phyloP scores from a whole-genome alignment of 2,113 vertebrate species.

The Caranx ignobilis region DNA sequence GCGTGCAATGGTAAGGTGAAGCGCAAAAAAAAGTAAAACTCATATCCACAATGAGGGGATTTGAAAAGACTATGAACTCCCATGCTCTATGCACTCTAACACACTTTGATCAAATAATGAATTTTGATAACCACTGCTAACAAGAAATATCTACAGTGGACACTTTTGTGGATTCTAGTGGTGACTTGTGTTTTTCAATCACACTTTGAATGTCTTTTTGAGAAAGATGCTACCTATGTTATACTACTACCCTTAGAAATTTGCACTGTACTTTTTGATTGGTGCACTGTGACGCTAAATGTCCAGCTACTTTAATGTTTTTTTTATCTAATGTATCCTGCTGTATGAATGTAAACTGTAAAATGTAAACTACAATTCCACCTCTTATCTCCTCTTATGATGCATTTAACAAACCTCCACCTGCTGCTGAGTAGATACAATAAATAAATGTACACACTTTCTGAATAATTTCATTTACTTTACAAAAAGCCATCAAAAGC shows the following conservation, averaged over 20 bases:
- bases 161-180: neutral
- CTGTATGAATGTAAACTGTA: neutral
- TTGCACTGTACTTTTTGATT: constrained; percentile 20
- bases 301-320: constrained; percentile 7
- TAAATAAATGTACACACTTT: neutral
- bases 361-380: neutral
- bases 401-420: constrained; percentile 3
- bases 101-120: neutral
- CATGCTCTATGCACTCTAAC: neutral
- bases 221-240: constrained; percentile 7
- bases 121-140: neutral
- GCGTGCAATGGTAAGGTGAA: constrained; percentile 78
- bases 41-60: constrained; percentile 64
- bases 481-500: neutral
- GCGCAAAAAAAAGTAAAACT: constrained; percentile 87
- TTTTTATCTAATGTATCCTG: neutral
- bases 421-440: constrained; percentile 34
- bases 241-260: neutral
- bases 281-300: neutral
- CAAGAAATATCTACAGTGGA: neutral
- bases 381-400: neutral
- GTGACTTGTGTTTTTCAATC: neutral
- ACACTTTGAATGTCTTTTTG: constrained; percentile 15
- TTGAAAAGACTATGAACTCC: constrained; percentile 54
- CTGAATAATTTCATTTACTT: neutral